Conservation (phyloP, 1,140 invertebrate species). For the Heterodera schachtii region DNA sequence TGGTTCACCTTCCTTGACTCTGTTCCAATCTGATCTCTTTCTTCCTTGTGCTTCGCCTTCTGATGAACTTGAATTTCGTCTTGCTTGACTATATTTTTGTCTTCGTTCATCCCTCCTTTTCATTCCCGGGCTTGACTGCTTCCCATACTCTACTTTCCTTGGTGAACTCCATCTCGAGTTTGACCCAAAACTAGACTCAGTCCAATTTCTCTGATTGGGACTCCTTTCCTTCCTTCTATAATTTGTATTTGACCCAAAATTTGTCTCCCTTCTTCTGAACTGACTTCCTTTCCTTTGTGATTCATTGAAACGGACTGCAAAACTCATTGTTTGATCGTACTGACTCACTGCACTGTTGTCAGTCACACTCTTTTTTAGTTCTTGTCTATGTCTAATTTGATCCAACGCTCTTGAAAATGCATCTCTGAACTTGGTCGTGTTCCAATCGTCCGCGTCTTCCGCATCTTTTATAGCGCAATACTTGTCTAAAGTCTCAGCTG, state of each 20-base stretch:
- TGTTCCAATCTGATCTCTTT: no score
- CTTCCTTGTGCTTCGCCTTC: no score
- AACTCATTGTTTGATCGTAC: neutral
- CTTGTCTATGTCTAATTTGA: conserved; percentile 6
- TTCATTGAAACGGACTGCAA: neutral
- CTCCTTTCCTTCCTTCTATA: no score
- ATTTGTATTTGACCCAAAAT: neutral
- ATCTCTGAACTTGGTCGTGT: neutral
- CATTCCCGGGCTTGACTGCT: no score
- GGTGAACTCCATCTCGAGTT: no score
- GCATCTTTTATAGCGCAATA: conserved; percentile 2
- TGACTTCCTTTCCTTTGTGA: neutral
- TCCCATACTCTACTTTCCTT: no score
- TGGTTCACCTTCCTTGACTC: no score
- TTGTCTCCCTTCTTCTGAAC: neutral
- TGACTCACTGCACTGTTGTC: neutral
- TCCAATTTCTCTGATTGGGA: no score
- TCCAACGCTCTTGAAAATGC: neutral
- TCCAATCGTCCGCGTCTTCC: conserved; percentile 16
- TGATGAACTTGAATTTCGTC: no score
- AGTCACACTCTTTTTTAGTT: neutral
- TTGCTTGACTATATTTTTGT: no score
- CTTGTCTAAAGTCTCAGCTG: neutral
- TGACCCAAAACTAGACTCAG: no score
- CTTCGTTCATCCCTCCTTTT: no score